Conservation (phyloP, 2,797 vertebrate species). For the Mustela erminea region DNA sequence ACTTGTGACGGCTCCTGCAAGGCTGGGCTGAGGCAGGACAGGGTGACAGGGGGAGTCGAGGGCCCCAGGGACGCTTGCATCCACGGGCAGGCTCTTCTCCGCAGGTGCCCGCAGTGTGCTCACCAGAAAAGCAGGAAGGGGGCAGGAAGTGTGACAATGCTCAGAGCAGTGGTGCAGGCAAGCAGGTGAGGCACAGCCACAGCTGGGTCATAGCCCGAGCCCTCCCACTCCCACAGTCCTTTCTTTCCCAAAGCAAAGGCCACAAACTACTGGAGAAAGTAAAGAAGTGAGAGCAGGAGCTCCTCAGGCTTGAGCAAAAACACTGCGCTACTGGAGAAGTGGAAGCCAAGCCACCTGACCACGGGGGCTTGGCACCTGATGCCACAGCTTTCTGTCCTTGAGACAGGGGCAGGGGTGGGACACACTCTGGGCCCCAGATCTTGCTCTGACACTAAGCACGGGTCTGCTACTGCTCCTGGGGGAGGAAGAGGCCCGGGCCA, state of each 20-base stretch:
- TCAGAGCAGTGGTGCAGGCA: background rate
- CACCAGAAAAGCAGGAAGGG: background rate
- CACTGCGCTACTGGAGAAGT: background rate
- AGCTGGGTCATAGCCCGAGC: background rate
- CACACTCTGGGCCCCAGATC: background rate
- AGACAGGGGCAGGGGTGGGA: background rate
- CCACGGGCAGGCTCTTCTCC: background rate
- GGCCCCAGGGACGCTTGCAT: background rate
- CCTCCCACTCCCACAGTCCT: background rate
- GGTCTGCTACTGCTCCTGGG: background rate
- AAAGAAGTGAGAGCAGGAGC: background rate
- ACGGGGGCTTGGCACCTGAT: background rate
- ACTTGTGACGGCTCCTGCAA: background rate
- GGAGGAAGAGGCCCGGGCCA: background rate
- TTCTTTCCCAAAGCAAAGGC: background rate
- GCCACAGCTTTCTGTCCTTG: background rate
- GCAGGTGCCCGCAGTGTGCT: background rate
- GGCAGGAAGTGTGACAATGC: background rate
- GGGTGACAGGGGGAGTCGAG: background rate
- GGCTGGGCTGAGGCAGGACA: background rate
- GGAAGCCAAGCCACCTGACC: background rate
- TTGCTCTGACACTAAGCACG: background rate
- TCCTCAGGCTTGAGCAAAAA: background rate
- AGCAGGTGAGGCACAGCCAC: background rate
- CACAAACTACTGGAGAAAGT: background rate